Conservation (phyloP, 2,797 vertebrate genomes). For the Sebastes steindachneri region DNA sequence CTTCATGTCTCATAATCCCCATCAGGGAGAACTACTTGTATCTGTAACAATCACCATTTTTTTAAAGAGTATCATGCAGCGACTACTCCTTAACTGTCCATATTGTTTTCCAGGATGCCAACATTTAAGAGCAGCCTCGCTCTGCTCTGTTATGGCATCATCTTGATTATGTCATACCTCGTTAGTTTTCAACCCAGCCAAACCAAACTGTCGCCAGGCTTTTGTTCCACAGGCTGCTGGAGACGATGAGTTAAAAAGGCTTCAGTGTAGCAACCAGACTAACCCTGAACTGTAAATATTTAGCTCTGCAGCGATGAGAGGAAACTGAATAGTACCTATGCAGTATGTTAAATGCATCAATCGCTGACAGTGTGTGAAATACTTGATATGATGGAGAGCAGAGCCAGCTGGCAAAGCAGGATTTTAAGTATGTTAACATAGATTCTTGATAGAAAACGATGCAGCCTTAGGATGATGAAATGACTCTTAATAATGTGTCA, state of each 20-base stretch:
- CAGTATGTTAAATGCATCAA: slow-evolving; percentile 22
- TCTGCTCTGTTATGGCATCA: slow-evolving; percentile 48
- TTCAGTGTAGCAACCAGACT: slow-evolving; percentile 17
- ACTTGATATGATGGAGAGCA: slow-evolving; percentile 5
- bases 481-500: not conserved
- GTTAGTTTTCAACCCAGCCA: slow-evolving; percentile 57
- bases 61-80: not conserved
- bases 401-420: not conserved
- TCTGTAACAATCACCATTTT: not conserved
- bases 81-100: not conserved
- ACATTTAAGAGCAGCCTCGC: slow-evolving; percentile 28
- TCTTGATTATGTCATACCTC: slow-evolving; percentile 67
- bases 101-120: slow-evolving; percentile 16
- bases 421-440: not conserved
- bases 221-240: slow-evolving; percentile 59
- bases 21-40: not conserved
- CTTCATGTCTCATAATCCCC: not conserved
- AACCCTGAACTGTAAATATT: slow-evolving; percentile 19
- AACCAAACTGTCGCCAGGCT: slow-evolving; percentile 32
- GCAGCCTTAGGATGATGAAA: not conserved
- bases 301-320: slow-evolving; percentile 12
- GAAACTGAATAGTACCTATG: not conserved
- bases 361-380: slow-evolving; percentile 15
- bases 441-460: not conserved
- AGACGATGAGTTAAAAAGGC: slow-evolving; percentile 56